These are phyloP conservation scores for Paralichthys olivaceus DNA, from an alignment of 2,113 vertebrate species.

Conservation along the genomic window DNA sequence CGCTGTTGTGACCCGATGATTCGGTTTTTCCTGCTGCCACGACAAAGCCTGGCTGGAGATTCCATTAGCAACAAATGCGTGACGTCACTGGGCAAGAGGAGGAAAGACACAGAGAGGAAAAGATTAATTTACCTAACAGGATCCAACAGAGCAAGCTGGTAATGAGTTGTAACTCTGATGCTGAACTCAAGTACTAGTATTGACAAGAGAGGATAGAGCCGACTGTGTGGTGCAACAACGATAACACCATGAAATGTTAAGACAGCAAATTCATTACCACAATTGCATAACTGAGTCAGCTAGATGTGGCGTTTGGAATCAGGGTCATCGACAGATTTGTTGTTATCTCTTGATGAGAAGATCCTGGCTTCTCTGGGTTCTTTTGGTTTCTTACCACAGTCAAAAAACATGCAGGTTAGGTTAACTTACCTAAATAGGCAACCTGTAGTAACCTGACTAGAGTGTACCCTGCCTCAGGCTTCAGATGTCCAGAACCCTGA, in stretches of 20 bases:
- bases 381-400: no score
- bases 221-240: background rate
- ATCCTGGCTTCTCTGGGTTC: no score
- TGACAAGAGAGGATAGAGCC: background rate
- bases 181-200: background rate
- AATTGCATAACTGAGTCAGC: constrained; percentile 17
- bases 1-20: constrained; percentile 47
- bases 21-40: constrained; percentile 53
- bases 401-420: no score
- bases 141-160: constrained; percentile 14
- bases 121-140: constrained; percentile 33
- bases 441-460: no score
- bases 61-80: constrained; percentile 45
- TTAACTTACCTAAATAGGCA: no score
- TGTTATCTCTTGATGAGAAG: no score
- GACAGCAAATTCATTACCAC: background rate
- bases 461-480: no score
- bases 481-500: no score
- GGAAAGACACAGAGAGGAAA: constrained; percentile 30
- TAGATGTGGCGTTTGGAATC: background rate
- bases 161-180: background rate
- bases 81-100: constrained; percentile 31
- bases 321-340: no score
- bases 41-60: constrained; percentile 37
- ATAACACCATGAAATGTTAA: background rate